Evolutionary conservation across 2,888 invertebrate genomes (phyloP).

Genomic region (Proisotoma minuta): DNA sequence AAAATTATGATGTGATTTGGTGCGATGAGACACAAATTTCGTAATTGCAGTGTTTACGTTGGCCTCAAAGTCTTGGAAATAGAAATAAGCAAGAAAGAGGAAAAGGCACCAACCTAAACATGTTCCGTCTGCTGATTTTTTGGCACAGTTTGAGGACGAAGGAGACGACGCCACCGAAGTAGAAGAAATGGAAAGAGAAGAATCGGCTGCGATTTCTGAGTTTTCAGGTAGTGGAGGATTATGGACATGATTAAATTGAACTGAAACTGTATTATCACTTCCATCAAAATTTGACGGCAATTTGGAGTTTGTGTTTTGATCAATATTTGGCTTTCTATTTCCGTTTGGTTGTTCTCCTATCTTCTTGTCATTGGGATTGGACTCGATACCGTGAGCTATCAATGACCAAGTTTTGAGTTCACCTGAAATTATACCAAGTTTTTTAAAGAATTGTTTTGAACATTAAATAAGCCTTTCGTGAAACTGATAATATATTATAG

Average conservation of each 20-base stretch:
- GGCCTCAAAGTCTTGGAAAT: neutral
- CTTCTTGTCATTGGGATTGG: slow-evolving; percentile 40
- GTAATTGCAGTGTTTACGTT: slow-evolving; percentile 7
- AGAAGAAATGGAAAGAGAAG: slow-evolving; percentile 30
- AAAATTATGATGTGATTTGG: neutral
- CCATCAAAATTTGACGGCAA: slow-evolving; percentile 40
- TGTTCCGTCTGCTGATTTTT: slow-evolving; percentile 42
- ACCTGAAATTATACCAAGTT: slow-evolving; percentile 52
- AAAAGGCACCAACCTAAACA: slow-evolving; percentile 49
- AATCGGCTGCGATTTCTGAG: slow-evolving; percentile 34
- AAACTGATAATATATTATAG: too few species aligned
- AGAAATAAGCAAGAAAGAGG: slow-evolving; percentile 35
- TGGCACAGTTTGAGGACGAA: slow-evolving; percentile 42
- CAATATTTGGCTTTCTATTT: slow-evolving; percentile 11
- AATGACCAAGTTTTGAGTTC: slow-evolving; percentile 73
- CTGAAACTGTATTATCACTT: slow-evolving; percentile 42
- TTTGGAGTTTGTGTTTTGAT: slow-evolving; percentile 12
- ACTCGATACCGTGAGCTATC: slow-evolving; percentile 67
- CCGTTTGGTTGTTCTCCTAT: slow-evolving; percentile 12
- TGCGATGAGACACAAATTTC: neutral
- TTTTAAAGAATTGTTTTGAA: too few species aligned
- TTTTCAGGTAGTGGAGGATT: slow-evolving; percentile 38
- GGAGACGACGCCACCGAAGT: slow-evolving; percentile 27
- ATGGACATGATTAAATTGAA: slow-evolving; percentile 30
- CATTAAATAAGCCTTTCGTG: too few species aligned